phyloP scores from a whole-genome alignment of 2,888 invertebrate genomes.

The Polydrusus cervinus region DNA sequence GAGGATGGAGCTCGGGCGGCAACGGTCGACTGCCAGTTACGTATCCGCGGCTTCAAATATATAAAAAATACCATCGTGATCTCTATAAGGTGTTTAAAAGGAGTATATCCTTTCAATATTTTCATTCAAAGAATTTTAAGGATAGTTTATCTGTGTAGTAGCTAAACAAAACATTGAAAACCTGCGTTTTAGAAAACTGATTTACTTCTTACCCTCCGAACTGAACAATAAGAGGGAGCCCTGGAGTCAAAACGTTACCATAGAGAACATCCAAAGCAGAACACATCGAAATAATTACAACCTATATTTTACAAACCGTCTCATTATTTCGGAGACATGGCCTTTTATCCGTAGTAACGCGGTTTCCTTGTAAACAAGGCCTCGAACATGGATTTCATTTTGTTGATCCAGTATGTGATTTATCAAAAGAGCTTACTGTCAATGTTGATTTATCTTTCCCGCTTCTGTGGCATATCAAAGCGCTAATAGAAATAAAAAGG shows the following conservation, averaged over 20 bases:
- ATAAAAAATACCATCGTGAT: no score
- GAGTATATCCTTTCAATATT: no score
- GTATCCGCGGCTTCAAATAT: no score
- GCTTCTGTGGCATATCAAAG: slow-evolving; percentile 7
- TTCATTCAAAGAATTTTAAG: no score
- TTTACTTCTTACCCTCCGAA: not conserved
- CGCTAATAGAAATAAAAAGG: slow-evolving; percentile 29
- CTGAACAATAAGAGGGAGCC: not conserved
- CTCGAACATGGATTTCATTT: slow-evolving; percentile 37
- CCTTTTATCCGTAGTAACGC: slow-evolving; percentile 38
- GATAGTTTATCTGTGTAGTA: no score
- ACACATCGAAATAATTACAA: slow-evolving; percentile 27
- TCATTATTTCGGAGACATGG: slow-evolving; percentile 42
- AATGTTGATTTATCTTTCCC: slow-evolving; percentile 37
- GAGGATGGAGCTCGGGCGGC: no score
- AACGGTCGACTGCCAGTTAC: no score
- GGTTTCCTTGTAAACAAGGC: slow-evolving; percentile 42
- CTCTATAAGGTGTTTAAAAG: no score
- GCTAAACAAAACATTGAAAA: no score
- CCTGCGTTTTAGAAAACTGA: no score
- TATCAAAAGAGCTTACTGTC: slow-evolving; percentile 45
- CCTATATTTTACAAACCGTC: slow-evolving; percentile 38
- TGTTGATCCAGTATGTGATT: slow-evolving; percentile 35
- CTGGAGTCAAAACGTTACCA: not conserved
- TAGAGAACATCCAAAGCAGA: not conserved